A percentile compares a stretch with the other conserved stretches of the same genome.
Evolutionary conservation across 2,113 vertebrate species (phyloP).

Genomic region (Ictalurus furcatus): DNA sequence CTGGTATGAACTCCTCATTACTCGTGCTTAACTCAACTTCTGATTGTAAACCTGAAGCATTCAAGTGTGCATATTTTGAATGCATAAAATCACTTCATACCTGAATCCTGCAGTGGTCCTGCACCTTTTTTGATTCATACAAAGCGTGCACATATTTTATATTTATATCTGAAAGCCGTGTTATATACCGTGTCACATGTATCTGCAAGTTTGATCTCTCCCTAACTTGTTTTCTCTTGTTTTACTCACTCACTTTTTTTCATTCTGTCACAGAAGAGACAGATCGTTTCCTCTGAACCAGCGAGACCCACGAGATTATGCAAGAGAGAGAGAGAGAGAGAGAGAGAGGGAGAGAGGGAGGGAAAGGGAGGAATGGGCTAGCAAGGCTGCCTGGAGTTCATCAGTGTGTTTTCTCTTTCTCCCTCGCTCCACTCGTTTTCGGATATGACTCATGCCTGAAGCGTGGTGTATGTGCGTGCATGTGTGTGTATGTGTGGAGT

Average conservation of each 20-base stretch:
- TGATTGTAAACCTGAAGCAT: not conserved
- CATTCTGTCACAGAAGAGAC: constrained; percentile 27
- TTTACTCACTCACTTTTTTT: not conserved
- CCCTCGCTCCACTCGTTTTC: constrained; percentile 35
- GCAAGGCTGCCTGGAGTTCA: constrained; percentile 47
- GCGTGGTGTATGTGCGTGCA: constrained; percentile 26
- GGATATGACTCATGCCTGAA: constrained; percentile 51
- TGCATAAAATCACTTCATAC: not conserved
- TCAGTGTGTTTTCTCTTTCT: constrained; percentile 42
- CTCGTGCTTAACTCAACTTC: not conserved
- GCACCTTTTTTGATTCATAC: not conserved
- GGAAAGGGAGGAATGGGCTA: constrained; percentile 14
- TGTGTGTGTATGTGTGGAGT: constrained; percentile 26
- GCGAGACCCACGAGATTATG: constrained; percentile 45
- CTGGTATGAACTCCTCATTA: not conserved
- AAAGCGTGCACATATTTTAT: not conserved
- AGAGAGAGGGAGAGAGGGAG: not conserved
- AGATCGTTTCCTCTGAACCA: constrained; percentile 32
- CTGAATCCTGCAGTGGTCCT: not conserved
- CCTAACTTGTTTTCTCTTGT: constrained; percentile 4
- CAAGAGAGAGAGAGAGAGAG: constrained; percentile 34
- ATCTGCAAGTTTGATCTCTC: not conserved
- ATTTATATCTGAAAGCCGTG: not conserved
- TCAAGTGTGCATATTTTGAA: not conserved
- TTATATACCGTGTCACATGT: not conserved